Evolutionary conservation across 2,797 vertebrate species (phyloP).

Genomic region (Coracias cyanogaster): DNA sequence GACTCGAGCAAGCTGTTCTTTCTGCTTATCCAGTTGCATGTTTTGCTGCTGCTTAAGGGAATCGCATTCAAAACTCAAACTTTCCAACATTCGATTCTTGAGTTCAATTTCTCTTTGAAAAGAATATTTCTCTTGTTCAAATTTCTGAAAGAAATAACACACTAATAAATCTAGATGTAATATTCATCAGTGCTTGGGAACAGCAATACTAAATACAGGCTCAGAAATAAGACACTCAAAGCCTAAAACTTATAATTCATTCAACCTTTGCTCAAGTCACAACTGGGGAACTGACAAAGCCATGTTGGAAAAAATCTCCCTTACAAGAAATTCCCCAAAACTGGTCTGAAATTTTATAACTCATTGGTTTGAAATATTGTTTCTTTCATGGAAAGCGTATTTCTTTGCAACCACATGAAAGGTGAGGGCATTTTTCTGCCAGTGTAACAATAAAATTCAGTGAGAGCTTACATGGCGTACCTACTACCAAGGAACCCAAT

Average conservation of each 20-base stretch:
- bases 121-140: constrained; percentile 94
- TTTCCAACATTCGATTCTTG: constrained; percentile 90
- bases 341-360: neutral
- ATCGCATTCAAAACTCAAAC: constrained; percentile 88
- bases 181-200: neutral
- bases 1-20: constrained; percentile 82
- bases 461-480: neutral
- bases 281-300: neutral
- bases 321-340: neutral
- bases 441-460: neutral
- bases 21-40: constrained; percentile 82
- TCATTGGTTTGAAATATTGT: neutral
- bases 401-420: neutral
- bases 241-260: neutral
- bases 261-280: neutral
- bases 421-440: neutral
- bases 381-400: neutral
- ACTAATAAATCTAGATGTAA: neutral
- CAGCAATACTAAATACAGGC: neutral
- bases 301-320: neutral
- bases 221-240: neutral
- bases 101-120: constrained; percentile 90
- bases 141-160: constrained; percentile 78
- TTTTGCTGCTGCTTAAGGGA: constrained; percentile 88
- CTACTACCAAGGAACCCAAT: neutral